Conservation (phyloP, 2,888 invertebrate species). For the Trichopria drosophilae region DNA sequence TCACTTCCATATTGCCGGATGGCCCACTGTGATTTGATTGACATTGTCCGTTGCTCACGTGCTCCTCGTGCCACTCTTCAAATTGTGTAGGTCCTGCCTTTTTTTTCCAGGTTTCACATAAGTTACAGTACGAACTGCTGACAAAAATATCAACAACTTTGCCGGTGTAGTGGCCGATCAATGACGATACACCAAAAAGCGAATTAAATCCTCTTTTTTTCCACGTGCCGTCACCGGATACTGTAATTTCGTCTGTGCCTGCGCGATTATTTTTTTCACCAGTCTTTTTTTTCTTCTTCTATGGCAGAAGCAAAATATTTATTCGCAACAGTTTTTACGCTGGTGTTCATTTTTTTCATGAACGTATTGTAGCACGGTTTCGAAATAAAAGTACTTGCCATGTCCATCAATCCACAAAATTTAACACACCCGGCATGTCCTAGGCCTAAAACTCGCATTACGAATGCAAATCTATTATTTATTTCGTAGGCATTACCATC, state of each 20-base stretch:
- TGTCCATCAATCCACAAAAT: conserved; percentile 32
- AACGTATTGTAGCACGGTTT: conserved; percentile 24
- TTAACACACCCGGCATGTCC: conserved; percentile 28
- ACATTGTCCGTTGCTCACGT: conserved; percentile 23
- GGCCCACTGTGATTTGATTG: conserved; percentile 28
- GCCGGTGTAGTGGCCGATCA: conserved; percentile 27
- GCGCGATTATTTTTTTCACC: conserved; percentile 18
- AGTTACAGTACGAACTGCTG: conserved; percentile 21
- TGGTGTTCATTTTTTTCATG: conserved; percentile 17
- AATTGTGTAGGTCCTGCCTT: conserved; percentile 31
- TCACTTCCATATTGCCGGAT: conserved; percentile 31
- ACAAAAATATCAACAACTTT: conserved; percentile 21
- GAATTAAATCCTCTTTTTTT: conserved; percentile 28
- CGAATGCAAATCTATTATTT: conserved; percentile 36
- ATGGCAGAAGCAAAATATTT: conserved; percentile 23
- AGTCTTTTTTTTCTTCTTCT: conserved; percentile 28
- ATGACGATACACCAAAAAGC: conserved; percentile 23
- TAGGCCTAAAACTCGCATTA: conserved; percentile 30
- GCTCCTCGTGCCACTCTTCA: conserved; percentile 35
- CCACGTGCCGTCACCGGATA: conserved; percentile 26
- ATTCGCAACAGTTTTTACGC: conserved; percentile 20
- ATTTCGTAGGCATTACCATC: conserved; percentile 28
- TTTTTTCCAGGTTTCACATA: conserved; percentile 26
- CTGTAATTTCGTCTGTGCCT: conserved; percentile 14
- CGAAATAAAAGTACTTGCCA: conserved; percentile 23